Percentiles rank a stretch among this genome's conserved stretches.
Evolutionary conservation across 2,888 invertebrate species (phyloP).

Genomic region (Amorpha juglandis): DNA sequence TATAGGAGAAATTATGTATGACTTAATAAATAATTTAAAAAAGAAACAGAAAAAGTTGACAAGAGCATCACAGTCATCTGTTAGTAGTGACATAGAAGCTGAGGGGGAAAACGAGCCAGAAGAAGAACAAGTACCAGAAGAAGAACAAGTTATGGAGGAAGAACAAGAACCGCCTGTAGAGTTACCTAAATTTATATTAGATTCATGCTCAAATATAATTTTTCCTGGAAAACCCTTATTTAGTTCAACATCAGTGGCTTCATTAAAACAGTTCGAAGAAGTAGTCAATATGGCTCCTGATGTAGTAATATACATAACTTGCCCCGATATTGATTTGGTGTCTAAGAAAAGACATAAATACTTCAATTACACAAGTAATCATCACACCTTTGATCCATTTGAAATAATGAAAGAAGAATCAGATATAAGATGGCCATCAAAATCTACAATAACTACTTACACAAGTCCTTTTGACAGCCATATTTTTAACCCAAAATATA

Average conservation of each 20-base stretch:
- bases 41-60: conserved; percentile 47
- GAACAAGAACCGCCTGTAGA: conserved; percentile 53
- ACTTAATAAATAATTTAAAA: conserved; percentile 61
- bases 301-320: conserved; percentile 83
- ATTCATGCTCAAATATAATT: conserved; percentile 58
- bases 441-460: conserved; percentile 57
- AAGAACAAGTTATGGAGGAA: conserved; percentile 51
- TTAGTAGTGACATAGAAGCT: conserved; percentile 45
- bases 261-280: conserved; percentile 60
- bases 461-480: conserved; percentile 50
- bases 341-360: conserved; percentile 64
- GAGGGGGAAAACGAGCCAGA: conserved; percentile 43
- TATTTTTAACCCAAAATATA: conserved; percentile 69
- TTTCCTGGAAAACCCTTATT: conserved; percentile 46
- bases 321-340: conserved; percentile 81
- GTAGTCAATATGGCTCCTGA: conserved; percentile 70
- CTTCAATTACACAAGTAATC: conserved; percentile 57
- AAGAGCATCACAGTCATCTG: conserved; percentile 45
- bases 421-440: conserved; percentile 65
- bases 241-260: conserved; percentile 53
- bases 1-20: conserved; percentile 55
- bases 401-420: conserved; percentile 37
- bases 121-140: conserved; percentile 51
- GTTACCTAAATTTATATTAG: conserved; percentile 67
- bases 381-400: conserved; percentile 50